phyloP scores from a whole-genome alignment of 1,140 invertebrate species.

The Cotesia chilonis region DNA sequence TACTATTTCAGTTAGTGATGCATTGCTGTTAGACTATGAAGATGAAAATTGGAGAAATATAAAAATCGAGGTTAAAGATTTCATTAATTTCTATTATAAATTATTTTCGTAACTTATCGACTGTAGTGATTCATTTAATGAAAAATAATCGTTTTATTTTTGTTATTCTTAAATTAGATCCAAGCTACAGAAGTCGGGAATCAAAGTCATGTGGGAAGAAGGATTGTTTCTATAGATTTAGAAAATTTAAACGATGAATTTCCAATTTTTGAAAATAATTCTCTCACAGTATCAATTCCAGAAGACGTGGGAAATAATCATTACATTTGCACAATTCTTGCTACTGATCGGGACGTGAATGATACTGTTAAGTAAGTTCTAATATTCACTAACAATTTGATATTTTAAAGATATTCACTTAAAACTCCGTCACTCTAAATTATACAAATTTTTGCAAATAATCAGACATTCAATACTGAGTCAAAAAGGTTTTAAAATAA shows the following conservation, averaged over 20 bases:
- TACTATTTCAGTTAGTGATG: slow-evolving; percentile 65
- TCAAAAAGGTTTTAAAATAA: slow-evolving; percentile 60
- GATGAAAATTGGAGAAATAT: slow-evolving; percentile 58
- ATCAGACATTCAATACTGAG: slow-evolving; percentile 63
- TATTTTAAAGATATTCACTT: slow-evolving; percentile 2
- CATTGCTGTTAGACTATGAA: slow-evolving; percentile 68
- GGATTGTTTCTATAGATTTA: slow-evolving; percentile 63
- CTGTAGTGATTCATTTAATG: slow-evolving; percentile 27
- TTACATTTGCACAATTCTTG: slow-evolving; percentile 56
- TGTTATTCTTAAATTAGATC: slow-evolving; percentile 50
- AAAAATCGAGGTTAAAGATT: slow-evolving; percentile 54
- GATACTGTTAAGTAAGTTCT: slow-evolving; percentile 66
- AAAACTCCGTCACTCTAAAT: background rate
- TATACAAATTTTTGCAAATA: background rate
- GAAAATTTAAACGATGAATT: slow-evolving; percentile 70
- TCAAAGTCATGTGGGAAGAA: slow-evolving; percentile 51
- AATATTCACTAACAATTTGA: slow-evolving; percentile 6
- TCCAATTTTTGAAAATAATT: slow-evolving; percentile 62
- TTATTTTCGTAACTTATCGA: slow-evolving; percentile 6
- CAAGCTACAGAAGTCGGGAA: slow-evolving; percentile 61
- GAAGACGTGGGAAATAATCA: slow-evolving; percentile 64
- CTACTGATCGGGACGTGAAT: slow-evolving; percentile 66
- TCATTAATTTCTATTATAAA: background rate
- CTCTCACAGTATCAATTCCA: slow-evolving; percentile 53
- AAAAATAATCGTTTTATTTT: too few relatives aligned